Evolutionary conservation across 2,113 vertebrate genomes (phyloP), one percentile per base, ranked within the genome.

Genomic region (Columba livia): DNA sequence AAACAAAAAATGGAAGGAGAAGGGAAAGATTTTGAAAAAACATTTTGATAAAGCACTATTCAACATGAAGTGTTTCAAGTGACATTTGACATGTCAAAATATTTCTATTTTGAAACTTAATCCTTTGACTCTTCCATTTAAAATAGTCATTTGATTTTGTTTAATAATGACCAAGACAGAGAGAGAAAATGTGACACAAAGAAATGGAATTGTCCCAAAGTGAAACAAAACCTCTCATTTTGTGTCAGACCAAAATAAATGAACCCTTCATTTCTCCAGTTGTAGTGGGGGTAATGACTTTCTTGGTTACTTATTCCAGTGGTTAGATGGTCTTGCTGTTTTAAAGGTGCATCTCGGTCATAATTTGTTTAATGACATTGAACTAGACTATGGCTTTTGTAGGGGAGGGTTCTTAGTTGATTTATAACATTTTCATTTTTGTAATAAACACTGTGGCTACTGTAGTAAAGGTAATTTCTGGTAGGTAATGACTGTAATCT

Each of bases 401-500:
- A 61, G 31, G 51, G 14, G 4, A 93, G n/a, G 29, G 15, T 66
- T 93, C 85, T 64, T 58, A 47, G 34, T 44, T 74, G 38, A 66
- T 83, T 78, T 80, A 36, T 82, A 64, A 29, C 19, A 53, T 66
- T 88, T 79, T 79, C 51, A 29, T 65, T 72, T 61, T 62, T 95
- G 47, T 62, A 79, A 81, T 88, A 69, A 88, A 53, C 66, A 89
- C 47, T 66, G 21, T 75, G 20, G 15, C 40, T 83, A 7, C 73
- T 86, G 58, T 77, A 83, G 24, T 21, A 60, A 29, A 69, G 26
- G 32, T 53, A 75, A 34, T 90, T 94, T 94, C 75, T 79, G 38
- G 40, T 85, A 79, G 82, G n/a, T 90, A 92, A 82, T 92, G 65
- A 67, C 38, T 75, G 29, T 82, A 88, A 79, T 93, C 80, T 92